Percentiles rank a stretch among this genome's conserved stretches.
Evolutionary conservation across 2,797 vertebrate species (phyloP).

Genomic region (Lophius americanus): DNA sequence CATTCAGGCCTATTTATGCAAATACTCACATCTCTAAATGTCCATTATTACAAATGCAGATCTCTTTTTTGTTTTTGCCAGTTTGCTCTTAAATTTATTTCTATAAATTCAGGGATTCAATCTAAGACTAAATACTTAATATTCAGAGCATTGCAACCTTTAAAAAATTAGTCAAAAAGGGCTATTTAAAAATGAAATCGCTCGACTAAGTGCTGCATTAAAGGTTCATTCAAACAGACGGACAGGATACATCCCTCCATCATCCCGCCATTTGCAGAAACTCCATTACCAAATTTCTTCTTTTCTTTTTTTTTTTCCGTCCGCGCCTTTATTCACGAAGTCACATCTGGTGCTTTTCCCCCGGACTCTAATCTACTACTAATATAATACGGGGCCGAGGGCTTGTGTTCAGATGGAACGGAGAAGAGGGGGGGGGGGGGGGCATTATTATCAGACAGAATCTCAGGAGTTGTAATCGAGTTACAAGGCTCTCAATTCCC

Average conservation of each 20-base stretch:
- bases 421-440: slow-evolving; percentile 55
- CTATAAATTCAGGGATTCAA: slow-evolving; percentile 36
- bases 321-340: slow-evolving; percentile 64
- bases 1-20: slow-evolving; percentile 5
- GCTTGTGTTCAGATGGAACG: slow-evolving; percentile 69
- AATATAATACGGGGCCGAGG: slow-evolving; percentile 73
- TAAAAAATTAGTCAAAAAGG: slow-evolving; percentile 50
- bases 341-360: slow-evolving; percentile 75
- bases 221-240: slow-evolving; percentile 67
- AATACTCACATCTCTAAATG: slow-evolving; percentile 14
- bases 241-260: slow-evolving; percentile 53
- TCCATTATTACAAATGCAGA: slow-evolving; percentile 32
- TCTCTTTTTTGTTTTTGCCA: slow-evolving; percentile 2
- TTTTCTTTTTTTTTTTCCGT: slow-evolving; percentile 28
- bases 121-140: slow-evolving; percentile 36
- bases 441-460: slow-evolving; percentile 73
- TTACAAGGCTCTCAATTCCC: slow-evolving; percentile 81
- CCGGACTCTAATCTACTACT: slow-evolving; percentile 76
- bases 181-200: slow-evolving; percentile 67
- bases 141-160: slow-evolving; percentile 46
- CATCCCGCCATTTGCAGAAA: slow-evolving; percentile 61
- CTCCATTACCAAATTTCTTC: slow-evolving; percentile 59
- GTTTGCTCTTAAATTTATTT: slow-evolving; percentile 34
- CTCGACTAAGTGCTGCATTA: slow-evolving; percentile 67
- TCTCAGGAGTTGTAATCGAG: slow-evolving; percentile 78